Percentiles rank a stretch among this genome's conserved stretches.
Evolutionary conservation across 37 sponge, comb jelly and placozoan genomes (phyloP).

Genomic region (Oopsacas minuta): DNA sequence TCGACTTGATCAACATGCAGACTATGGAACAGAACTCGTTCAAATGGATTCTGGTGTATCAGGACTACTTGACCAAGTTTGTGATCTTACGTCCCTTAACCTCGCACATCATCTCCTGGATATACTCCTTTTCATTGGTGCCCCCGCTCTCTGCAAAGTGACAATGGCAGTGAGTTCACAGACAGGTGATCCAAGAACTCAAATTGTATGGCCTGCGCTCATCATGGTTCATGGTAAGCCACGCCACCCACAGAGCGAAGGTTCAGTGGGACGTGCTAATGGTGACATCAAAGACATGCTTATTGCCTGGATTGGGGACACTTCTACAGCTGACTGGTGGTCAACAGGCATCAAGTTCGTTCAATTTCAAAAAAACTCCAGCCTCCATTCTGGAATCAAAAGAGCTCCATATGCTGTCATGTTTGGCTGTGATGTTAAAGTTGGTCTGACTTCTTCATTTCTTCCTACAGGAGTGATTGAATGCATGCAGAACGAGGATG

Average conservation of each 20-base stretch:
- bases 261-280: neutral
- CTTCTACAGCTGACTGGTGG: neutral
- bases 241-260: neutral
- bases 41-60: too few species aligned
- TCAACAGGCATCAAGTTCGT: neutral
- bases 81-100: neutral
- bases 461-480: neutral
- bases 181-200: neutral
- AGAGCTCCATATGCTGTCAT: neutral
- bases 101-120: neutral
- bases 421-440: neutral
- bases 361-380: neutral
- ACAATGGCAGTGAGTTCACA: neutral
- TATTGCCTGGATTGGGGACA: neutral
- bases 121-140: neutral
- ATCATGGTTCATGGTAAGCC: neutral
- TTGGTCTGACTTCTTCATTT: neutral
- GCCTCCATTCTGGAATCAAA: neutral
- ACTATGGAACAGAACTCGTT: neutral
- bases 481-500: neutral
- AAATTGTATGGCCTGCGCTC: neutral
- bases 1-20: neutral
- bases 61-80: neutral
- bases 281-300: too few species aligned
- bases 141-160: neutral